These are phyloP conservation scores for Saguinus imperator DNA, from an alignment of 2,113 vertebrate species.

Conservation along the genomic window DNA sequence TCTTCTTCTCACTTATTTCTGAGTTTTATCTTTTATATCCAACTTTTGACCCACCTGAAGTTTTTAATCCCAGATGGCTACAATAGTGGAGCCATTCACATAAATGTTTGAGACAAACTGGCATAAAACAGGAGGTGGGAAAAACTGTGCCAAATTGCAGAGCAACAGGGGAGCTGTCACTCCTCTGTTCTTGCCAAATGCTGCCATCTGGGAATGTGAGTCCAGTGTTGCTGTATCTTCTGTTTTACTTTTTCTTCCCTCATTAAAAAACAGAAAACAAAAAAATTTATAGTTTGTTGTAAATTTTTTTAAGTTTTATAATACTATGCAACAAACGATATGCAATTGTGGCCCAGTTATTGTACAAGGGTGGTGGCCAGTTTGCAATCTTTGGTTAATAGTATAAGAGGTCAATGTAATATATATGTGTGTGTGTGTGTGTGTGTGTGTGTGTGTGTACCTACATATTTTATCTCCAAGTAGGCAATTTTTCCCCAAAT, in stretches of 20 bases:
- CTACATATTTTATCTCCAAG: not conserved
- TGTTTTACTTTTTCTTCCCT: not conserved
- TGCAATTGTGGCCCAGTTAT: not conserved
- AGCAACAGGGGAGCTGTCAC: not conserved
- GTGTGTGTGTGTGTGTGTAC: too few species aligned
- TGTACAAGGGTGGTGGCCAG: not conserved
- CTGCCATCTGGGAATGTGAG: slow-evolving; percentile 39
- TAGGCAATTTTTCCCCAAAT: not conserved
- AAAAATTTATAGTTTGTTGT: not conserved
- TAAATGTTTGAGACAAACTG: not conserved
- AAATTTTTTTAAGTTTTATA: slow-evolving; percentile 28
- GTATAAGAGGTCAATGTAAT: not conserved
- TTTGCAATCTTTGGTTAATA: not conserved
- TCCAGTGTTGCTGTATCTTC: not conserved
- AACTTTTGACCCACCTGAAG: not conserved
- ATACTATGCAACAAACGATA: not conserved
- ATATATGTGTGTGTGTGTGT: too few species aligned
- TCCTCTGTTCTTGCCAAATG: slow-evolving; percentile 9
- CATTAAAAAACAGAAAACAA: not conserved
- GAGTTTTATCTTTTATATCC: not conserved
- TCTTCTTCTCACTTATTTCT: slow-evolving; percentile 48
- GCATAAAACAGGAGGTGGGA: not conserved
- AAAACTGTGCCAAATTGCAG: not conserved
- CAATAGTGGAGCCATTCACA: not conserved
- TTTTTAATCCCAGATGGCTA: not conserved